These are phyloP conservation scores for Pomatorhinus ruficollis DNA, from an alignment of 2,113 vertebrate species.

Conservation along the genomic window DNA sequence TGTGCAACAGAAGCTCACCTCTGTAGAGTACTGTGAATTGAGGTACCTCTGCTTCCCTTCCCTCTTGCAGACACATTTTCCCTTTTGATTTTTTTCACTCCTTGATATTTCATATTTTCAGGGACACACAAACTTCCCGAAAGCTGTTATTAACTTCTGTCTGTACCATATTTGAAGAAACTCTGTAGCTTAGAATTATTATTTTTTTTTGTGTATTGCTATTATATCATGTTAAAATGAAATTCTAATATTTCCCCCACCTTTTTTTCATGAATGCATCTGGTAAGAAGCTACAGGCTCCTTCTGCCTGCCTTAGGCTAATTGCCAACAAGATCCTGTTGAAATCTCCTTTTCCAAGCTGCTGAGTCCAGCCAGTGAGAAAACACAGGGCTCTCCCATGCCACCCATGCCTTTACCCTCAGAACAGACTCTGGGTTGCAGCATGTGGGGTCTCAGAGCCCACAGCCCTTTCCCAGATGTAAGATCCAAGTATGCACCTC, in stretches of 20 bases:
- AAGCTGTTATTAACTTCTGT: neutral
- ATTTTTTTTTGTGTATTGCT: neutral
- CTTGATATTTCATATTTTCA: neutral
- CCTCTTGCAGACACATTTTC: neutral
- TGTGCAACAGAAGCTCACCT: neutral
- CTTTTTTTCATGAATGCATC: neutral
- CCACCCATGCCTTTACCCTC: neutral
- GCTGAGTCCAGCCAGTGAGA: neutral
- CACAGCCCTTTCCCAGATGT: neutral
- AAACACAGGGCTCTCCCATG: neutral
- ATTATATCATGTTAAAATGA: neutral
- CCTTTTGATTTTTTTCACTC: neutral
- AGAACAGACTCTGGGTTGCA: neutral
- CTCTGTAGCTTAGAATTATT: neutral
- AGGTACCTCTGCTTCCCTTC: neutral
- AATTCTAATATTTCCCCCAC: accelerated
- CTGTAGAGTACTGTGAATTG: neutral
- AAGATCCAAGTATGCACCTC: neutral
- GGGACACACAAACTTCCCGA: neutral
- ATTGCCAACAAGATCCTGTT: neutral
- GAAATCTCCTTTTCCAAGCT: neutral
- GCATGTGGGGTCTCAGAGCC: neutral
- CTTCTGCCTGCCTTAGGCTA: neutral
- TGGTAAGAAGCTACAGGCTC: neutral
- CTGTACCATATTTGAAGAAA: neutral